Base-by-base conservation (phyloP, 2,113 vertebrate species). In the Elephantulus edwardii region DNA sequence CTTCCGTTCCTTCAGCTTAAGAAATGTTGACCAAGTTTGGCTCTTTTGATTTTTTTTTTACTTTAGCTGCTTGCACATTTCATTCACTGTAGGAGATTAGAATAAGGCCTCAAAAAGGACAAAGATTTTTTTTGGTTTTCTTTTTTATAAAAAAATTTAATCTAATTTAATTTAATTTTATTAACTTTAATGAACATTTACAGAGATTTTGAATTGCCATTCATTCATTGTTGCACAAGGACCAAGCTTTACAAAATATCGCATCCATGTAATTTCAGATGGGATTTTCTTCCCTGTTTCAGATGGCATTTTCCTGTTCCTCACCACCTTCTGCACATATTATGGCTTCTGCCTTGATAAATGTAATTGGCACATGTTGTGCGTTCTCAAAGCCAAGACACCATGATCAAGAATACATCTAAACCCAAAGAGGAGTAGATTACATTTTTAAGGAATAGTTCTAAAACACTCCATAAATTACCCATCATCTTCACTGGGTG, bases 401-500 rank as follows among this genome's bases (percentile, higher is more conserved):
- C 3, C 78, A 28, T 9, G 38, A 56, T 26, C 5, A 26, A 11
- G 4, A 88, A 48, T 46, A 60, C 6, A 40, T 46, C 2, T 71
- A 48, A 68, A 74, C 30, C 13, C 19, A 26, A 1, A 48, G 22
- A 68, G 13, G 0, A 83, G 12, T 58, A 12, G 24, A 68, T n/a
- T 46, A 26, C 22, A 5, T 20, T 44, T 74, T 75, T 75, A 79
- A 92, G 70, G 26, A 76, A 70, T 4, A 88, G 26, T 10, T 83
- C 5, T 48, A 70, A 94, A 91, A 44, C 48, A 58, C 30, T 58
- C 44, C 35, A 89, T 48, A 92, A 91, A 52, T 48, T 70, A 50
- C 9, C 22, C 24, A 11, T 48, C 56, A 74, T 5, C 68, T 74
- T 91, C 86, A 42, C 40, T 48, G 1, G 58, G 24, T 66, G 40